Base-by-base conservation (phyloP, 1,140 invertebrate species). In the Drosophila kanapiae region DNA sequence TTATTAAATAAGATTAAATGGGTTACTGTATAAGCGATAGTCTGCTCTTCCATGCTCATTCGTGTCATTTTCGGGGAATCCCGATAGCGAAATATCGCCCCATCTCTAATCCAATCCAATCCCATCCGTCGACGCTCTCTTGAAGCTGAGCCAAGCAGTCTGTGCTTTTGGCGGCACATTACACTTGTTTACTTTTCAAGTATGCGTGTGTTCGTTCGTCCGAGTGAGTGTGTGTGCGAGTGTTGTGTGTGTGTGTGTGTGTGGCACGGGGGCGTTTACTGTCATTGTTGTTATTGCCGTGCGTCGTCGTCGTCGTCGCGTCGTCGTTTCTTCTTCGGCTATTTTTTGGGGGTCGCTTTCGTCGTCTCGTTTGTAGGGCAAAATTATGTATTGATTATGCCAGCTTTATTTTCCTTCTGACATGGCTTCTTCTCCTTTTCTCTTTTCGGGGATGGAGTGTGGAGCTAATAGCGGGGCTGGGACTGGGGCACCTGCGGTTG, bases 381-480 rank as follows among this genome's bases (percentile, higher is more conserved):
- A 91, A 91, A 85, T 88, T 91, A 69, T 91, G 88, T 91, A 91
- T 91, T 84, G 88, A 91, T 91, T 91, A 88, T 85, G 90, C 54
- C 63, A 33, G 38, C 60, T 67, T 72, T 79, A 69, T 65, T 33
- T 60, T 77, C 51, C 59, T 48, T 76, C 23, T 53, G 8, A n/a
- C 37, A 40, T 16, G 29, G 37, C 38, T 40, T 33, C 37, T 38
- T 49, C 48, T 51, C n/a, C 14, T 2, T 54, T 48, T 48, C 60
- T 8, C 31, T 31, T 29, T 72, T 57, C 23, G 16, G 37, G 40
- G 18, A 18, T 43, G 42, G 23, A 27, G 1, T 2, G 13, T 48
- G 7, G 3, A 5, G 10, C 38, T 58, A 4, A 16, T 11, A n/a
- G 11, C 33, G 35, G 18, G 35, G 3, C 6, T 40, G 33, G 33